Base-by-base conservation (phyloP, 2,888 invertebrate genomes). In the Plagodis dolabraria region DNA sequence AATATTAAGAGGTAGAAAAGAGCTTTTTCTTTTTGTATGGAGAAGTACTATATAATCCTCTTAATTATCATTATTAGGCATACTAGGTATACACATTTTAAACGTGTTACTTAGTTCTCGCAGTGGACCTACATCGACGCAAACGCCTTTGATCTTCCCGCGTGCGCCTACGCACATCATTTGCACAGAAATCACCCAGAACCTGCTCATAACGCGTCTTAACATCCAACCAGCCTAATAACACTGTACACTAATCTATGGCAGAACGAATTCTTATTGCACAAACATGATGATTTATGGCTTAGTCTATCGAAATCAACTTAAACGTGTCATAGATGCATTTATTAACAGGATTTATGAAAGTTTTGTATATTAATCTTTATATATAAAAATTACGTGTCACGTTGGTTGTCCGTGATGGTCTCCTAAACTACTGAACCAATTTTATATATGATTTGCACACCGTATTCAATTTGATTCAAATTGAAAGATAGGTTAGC, bases 151-250 rank as follows among this genome's bases (percentile, higher is more conserved):
- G 81, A 83, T 77, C 73, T 54, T 63, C 61, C 83, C 85, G 80
- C 73, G 60, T 64, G 70, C 73, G 79, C 82, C 80, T 80, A 78
- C 82, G 82, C 79, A 77, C 68, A 65, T 56, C 77, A 79, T 83
- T 84, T 75, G 79, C 81, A 78, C 77, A 79, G 71, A 76, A 76
- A 76, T 60, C 53, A 56, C 55, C 47, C 47, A 42, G 47, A 47
- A 51, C 51, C 49, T 47, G 44, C 35, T 52, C 12, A 33, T 9
- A 47, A 53, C 36, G 47, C 12, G 47, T 47, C 38, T 47, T 40
- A 38, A 55, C 35, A 38, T 33, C 45, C 42, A 51, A 45, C 53
- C 9, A 36, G 45, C 47, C 44, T 33, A 44, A 33, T 48, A 57
- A 62, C 22, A 22, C 54, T 57, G 38, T 12, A 44, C 7, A 36